A percentile compares a stretch with the other conserved stretches of the same genome.
Conservation (phyloP, 2,113 vertebrate species). For the Chloebia gouldiae region DNA sequence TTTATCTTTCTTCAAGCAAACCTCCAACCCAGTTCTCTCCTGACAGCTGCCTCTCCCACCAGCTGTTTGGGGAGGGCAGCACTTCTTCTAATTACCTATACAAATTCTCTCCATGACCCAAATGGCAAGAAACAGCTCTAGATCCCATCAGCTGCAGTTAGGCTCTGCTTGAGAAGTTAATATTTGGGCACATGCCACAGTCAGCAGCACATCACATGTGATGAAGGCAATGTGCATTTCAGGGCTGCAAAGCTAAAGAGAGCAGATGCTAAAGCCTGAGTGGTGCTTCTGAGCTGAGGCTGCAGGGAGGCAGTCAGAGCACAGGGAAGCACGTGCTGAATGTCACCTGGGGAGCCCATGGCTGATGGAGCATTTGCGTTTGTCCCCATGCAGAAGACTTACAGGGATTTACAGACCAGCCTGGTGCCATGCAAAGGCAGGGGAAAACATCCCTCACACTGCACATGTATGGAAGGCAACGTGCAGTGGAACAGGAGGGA, state of each 20-base stretch:
- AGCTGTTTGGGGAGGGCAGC: background rate
- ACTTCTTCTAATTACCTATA: background rate
- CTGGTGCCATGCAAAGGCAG: accelerated
- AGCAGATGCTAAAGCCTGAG: background rate
- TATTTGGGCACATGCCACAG: background rate
- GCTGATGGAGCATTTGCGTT: accelerated
- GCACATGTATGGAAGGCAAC: background rate
- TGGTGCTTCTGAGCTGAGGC: background rate
- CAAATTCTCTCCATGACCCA: background rate
- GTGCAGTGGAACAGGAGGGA: background rate
- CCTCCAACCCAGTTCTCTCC: background rate
- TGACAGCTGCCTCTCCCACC: background rate
- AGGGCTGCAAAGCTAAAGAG: background rate
- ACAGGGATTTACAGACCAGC: background rate
- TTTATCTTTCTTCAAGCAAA: background rate
- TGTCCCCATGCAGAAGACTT: background rate
- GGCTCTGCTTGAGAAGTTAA: background rate
- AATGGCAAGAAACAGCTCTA: background rate
- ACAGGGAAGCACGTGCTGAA: accelerated
- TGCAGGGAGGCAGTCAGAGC: background rate
- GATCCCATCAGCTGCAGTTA: accelerated
- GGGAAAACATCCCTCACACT: background rate
- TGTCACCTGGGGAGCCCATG: background rate
- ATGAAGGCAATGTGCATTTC: background rate
- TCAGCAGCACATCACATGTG: background rate